Conservation (phyloP, 2,888 invertebrate species). For the Odontomyia ornata region DNA sequence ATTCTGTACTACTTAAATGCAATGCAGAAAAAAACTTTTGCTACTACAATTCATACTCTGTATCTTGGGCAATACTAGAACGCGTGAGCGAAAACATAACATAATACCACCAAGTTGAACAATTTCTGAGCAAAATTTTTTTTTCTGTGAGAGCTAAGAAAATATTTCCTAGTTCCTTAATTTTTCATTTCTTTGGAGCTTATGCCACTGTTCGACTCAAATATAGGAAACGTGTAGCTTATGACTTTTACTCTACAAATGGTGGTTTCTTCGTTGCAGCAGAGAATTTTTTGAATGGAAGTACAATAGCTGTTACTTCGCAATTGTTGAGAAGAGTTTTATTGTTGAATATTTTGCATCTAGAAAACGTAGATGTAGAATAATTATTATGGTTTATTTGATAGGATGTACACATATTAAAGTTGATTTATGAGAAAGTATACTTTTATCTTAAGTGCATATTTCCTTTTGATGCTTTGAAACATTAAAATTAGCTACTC, state of each 20-base stretch:
- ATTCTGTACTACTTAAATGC: conserved; percentile 11
- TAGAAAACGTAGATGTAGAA: too few species aligned
- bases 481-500: too few species aligned
- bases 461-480: too few species aligned
- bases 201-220: neutral
- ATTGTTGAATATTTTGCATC: too few species aligned
- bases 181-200: conserved; percentile 32
- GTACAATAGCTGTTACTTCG: too few species aligned
- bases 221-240: conserved; percentile 2
- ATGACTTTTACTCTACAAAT: neutral
- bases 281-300: too few species aligned
- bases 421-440: too few species aligned
- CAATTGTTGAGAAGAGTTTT: too few species aligned
- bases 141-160: conserved; percentile 15
- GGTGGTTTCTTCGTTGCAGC: too few species aligned
- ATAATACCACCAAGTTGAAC: conserved; percentile 28
- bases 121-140: conserved; percentile 1
- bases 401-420: too few species aligned
- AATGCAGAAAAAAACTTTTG: neutral
- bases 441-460: too few species aligned
- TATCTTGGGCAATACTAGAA: neutral
- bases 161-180: conserved; percentile 40
- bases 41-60: neutral
- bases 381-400: too few species aligned
- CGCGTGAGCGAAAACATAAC: neutral